A percentile compares a stretch with the other conserved stretches of the same genome.
Conservation (phyloP, 2,888 invertebrate species). For the Hoplodrina blanda region DNA sequence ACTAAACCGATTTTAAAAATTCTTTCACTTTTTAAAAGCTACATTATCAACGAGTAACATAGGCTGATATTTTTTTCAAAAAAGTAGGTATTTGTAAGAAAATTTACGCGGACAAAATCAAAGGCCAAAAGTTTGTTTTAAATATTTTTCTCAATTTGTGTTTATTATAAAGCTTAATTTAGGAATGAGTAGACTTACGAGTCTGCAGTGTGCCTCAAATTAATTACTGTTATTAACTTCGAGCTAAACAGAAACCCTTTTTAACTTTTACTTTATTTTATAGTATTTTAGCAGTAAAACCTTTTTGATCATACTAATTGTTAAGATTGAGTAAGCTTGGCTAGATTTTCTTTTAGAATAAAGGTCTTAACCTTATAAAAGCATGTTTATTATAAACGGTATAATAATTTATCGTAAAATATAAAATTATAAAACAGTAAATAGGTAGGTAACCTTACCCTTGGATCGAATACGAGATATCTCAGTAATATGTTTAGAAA, state of each 20-base stretch:
- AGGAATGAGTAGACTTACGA: constrained; percentile 10
- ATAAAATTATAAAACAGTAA: neutral
- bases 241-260: constrained; percentile 25
- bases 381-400: neutral
- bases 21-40: no score
- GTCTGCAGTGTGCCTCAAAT: constrained; percentile 15
- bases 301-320: constrained; percentile 12
- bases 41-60: no score
- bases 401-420: neutral
- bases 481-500: neutral
- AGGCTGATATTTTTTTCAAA: no score
- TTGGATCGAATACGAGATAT: neutral
- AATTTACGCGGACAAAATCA: no score
- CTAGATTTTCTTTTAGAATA: neutral
- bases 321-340: constrained; percentile 7
- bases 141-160: neutral
- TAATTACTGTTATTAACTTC: constrained; percentile 39
- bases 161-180: neutral
- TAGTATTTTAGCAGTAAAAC: constrained; percentile 4
- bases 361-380: neutral
- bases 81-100: no score
- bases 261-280: constrained; percentile 33
- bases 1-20: no score
- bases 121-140: neutral
- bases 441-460: neutral